Percentiles rank a stretch among this genome's conserved stretches.
Conservation (phyloP, 2,888 invertebrate species). For the Spisula solida region DNA sequence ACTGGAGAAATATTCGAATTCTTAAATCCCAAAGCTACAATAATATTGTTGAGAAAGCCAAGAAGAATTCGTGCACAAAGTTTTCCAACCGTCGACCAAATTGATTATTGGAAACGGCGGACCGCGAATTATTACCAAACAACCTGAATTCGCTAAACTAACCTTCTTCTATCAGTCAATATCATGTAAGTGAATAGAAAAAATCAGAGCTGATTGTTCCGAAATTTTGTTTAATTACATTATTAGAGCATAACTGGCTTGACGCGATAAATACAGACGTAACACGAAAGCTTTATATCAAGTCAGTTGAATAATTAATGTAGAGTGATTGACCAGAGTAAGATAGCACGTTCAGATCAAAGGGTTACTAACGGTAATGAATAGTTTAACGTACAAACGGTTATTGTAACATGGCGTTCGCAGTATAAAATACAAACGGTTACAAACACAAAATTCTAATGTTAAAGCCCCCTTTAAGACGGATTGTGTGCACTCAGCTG, state of each 20-base stretch:
- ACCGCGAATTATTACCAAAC: not conserved
- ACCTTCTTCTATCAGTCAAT: not conserved
- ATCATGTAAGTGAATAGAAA: conserved; percentile 1
- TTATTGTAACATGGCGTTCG: too few species aligned
- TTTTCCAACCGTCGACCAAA: conserved; percentile 23
- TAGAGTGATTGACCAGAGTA: too few species aligned
- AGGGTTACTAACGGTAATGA: too few species aligned
- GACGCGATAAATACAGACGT: too few species aligned
- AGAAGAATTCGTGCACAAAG: conserved; percentile 11
- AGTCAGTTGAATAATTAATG: too few species aligned
- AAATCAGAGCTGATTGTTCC: not conserved
- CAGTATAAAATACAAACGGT: too few species aligned
- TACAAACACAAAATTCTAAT: too few species aligned
- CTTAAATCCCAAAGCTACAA: conserved; percentile 14
- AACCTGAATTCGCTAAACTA: not conserved
- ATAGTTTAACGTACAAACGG: too few species aligned
- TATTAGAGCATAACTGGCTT: not conserved
- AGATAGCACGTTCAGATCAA: too few species aligned
- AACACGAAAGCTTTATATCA: too few species aligned
- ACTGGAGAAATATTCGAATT: conserved; percentile 11
- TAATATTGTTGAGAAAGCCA: conserved; percentile 18
- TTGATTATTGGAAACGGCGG: conserved; percentile 24
- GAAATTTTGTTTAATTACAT: conserved; percentile 2
- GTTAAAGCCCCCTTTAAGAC: too few species aligned
- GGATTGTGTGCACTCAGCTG: too few species aligned